phyloP scores from a whole-genome alignment of 2,113 vertebrate species.

The Lamprotornis superbus region DNA sequence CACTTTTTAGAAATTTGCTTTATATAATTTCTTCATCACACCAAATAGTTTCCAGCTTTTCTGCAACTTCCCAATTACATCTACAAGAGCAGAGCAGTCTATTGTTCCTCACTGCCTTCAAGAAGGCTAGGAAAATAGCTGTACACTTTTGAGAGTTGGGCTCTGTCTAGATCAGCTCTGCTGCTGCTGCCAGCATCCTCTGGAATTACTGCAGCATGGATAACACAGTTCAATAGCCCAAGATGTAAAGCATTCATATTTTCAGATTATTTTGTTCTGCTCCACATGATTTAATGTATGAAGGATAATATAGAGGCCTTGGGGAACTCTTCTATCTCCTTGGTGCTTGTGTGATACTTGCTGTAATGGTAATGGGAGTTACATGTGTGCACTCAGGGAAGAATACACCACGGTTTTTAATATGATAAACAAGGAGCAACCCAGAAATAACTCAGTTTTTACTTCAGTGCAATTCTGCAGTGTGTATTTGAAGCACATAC shows the following conservation, averaged over 20 bases:
- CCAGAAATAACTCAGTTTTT: background rate
- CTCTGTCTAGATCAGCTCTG: background rate
- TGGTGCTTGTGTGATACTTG: background rate
- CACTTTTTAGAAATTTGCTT: background rate
- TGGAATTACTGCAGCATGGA: background rate
- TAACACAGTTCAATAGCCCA: background rate
- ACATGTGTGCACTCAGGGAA: background rate
- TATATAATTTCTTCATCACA: background rate
- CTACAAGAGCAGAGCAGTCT: background rate
- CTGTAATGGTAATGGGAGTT: background rate
- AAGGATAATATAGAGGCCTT: conserved; percentile 10
- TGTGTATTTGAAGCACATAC: background rate
- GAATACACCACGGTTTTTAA: background rate
- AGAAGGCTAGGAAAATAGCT: background rate
- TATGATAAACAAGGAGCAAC: background rate
- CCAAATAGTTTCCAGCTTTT: background rate
- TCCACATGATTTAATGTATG: background rate
- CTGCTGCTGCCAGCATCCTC: background rate
- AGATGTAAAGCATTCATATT: conserved; percentile 28
- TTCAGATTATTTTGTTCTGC: background rate
- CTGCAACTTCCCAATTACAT: background rate
- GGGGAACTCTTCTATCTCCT: background rate
- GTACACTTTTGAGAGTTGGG: background rate
- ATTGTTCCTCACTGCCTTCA: background rate
- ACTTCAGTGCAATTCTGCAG: background rate